Evolutionary conservation across 2,113 vertebrate species (phyloP), one percentile per base, ranked within the genome.

Genomic region (Cichladusa arquata): DNA sequence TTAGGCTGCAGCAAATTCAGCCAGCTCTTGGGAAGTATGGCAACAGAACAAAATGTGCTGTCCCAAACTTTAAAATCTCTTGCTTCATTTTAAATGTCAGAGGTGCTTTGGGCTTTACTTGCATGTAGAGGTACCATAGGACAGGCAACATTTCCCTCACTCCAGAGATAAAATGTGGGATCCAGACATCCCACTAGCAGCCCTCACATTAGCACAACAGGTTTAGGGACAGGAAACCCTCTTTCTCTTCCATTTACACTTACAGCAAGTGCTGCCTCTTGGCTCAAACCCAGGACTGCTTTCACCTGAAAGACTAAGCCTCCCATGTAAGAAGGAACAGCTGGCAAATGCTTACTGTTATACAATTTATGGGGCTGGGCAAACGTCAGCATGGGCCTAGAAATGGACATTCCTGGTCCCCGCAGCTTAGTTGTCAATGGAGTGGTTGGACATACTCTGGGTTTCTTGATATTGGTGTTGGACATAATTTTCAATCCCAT

Each of bases 401-500:
- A 79, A 83, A 81, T 36, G 53, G 72, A 20, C 1, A 1, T 5
- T 38, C 26, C 38, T 60, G 9, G 67, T 78, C 69, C 48, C 34
- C n/a, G 31, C 19, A 74, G 23, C 28, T 8, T 1, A 34, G 67
- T 25, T 71, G 85, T 64, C 4, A 64, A 15, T 31, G 80, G 38
- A 45, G 64, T 61, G 19, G 67, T 78, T 86, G 66, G 36, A 19
- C 81, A 97, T 6, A 78, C 51, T 36, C 57, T 93, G 48, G 98
- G 97, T 74, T 93, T 97, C 86, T 88, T 96, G 87, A 97, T 96
- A 38, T 96, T 86, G 44, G 90, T 93, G 53, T 98, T 97, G 45
- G 92, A 96, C 61, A 97, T 80, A 76, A 97, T 71, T 95, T 98
- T 97, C 93, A 98, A 81, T 23, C 96, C 95, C 86, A 95, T 69